Evolutionary conservation across 2,113 vertebrate genomes (phyloP), one percentile per base, ranked within the genome.

Genomic region (Hydropotes inermis): DNA sequence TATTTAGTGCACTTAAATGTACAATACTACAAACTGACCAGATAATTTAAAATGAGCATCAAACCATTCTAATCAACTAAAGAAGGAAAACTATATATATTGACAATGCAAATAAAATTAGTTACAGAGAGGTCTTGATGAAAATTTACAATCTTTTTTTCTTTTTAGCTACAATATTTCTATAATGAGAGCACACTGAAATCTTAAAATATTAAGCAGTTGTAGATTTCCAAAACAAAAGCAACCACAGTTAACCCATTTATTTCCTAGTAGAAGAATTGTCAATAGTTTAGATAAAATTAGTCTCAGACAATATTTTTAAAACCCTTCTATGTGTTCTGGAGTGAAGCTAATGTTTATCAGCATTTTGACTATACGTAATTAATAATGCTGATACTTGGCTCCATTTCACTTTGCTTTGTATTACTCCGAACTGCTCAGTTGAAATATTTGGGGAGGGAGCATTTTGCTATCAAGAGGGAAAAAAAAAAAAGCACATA

Each of bases 61-160:
- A 60, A 82, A 54, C 14, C 70, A 27, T 36, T 60, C n/a, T 58
- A 84, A 91, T 92, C 54, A 21, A 87, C 19, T 36, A 43, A 70
- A 90, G 54, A 85, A 55, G 52, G 57, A 91, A 96, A 52, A 36
- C 14, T 30, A 30, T 39, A 94, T 36, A 4, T 19, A 57, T 58
- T 79, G 57, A 50, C 9, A 93, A 82, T 61, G 21, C 55, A 97
- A 93, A 89, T 89, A 94, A 97, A 93, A 78, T 70, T 16, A 94
- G 58, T 91, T 94, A 78, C 76, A 90, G 52, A 23, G 57, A 86
- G 52, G 2, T 57, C 93, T 67, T 76, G 54, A 60, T 94, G 36
- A 89, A 97, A 91, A 91, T 55, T 33, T 36, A 27, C 8, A 83
- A 27, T 27, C 9, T 60, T 57, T 55, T 92, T 97, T 57, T 36